Conservation (phyloP, 1,140 invertebrate genomes). For the Pinna nobilis region DNA sequence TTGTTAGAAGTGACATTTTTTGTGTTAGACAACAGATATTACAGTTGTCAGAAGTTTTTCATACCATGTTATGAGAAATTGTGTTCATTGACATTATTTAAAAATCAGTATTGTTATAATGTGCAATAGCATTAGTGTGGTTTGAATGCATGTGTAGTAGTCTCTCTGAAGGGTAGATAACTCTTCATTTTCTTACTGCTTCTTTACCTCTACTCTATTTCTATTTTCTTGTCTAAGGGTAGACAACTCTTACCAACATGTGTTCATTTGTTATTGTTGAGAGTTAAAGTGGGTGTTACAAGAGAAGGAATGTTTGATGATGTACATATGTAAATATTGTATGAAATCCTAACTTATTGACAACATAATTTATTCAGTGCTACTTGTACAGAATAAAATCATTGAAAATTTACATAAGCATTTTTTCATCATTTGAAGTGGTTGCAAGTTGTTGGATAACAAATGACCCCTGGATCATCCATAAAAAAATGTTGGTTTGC, state of each 20-base stretch:
- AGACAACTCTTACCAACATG: not conserved
- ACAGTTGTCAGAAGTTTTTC: not conserved
- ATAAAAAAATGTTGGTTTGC: too few species aligned
- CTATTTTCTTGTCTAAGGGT: constrained; percentile 12
- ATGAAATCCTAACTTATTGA: constrained; percentile 27
- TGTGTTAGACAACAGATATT: not conserved
- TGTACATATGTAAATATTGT: constrained; percentile 27
- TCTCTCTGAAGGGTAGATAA: too few species aligned
- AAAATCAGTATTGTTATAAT: too few species aligned
- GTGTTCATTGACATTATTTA: too few species aligned
- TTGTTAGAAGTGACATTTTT: constrained; percentile 1
- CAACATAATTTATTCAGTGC: constrained; percentile 37
- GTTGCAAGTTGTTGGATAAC: too few species aligned
- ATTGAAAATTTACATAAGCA: not conserved
- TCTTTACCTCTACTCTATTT: not conserved
- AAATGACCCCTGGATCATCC: too few species aligned
- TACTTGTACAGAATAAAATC: constrained; percentile 34
- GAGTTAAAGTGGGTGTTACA: too few species aligned
- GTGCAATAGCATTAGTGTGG: too few species aligned
- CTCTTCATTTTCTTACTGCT: too few species aligned
- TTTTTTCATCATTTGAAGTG: not conserved
- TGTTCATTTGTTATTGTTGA: too few species aligned
- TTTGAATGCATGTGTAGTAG: too few species aligned
- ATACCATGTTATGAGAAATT: not conserved
- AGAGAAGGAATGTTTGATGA: too few species aligned